Conservation (phyloP, 2,113 vertebrate genomes). For the Brachypteracias leptosomus region DNA sequence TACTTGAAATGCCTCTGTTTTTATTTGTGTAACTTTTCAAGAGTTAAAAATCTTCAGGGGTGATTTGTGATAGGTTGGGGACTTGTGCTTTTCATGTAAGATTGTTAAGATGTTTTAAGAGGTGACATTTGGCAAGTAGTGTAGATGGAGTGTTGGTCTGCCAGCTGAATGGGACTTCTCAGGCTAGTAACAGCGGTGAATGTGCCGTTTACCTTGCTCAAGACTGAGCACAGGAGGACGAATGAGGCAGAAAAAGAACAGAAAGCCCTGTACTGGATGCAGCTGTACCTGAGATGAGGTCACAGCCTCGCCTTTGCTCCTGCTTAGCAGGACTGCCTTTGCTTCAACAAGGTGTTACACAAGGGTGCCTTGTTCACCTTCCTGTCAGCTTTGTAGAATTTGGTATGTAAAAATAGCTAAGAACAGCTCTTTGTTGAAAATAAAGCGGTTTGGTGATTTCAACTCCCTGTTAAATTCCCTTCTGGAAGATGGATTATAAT, state of each 20-base stretch:
- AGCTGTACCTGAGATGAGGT: background rate
- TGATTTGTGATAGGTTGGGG: background rate
- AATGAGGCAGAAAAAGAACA: background rate
- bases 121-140: background rate
- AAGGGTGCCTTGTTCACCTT: background rate
- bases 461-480: background rate
- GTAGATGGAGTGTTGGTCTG: background rate
- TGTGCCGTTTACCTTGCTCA: background rate
- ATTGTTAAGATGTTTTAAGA: background rate
- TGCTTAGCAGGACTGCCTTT: background rate
- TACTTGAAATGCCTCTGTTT: background rate
- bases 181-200: background rate
- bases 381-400: background rate
- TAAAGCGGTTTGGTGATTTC: background rate
- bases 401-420: background rate
- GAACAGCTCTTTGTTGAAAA: background rate
- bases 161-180: background rate
- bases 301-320: background rate
- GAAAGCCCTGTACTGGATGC: background rate
- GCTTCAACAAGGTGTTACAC: background rate
- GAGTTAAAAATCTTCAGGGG: background rate
- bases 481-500: background rate
- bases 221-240: accelerated
- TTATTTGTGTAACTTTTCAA: background rate
- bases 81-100: background rate